Conservation (phyloP, 2,888 invertebrate genomes). For the Sminthurinus aureus region DNA sequence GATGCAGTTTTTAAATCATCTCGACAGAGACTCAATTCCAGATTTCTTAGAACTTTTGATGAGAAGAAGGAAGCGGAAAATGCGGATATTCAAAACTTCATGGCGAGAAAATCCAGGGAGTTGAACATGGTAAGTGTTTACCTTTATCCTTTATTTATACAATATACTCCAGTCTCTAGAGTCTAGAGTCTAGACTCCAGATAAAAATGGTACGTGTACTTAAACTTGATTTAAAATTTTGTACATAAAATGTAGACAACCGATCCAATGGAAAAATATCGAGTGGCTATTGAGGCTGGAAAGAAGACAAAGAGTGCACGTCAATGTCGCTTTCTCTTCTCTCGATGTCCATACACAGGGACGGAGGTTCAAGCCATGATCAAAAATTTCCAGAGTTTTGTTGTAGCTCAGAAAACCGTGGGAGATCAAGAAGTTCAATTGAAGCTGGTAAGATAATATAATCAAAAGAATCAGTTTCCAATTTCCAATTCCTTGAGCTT, state of each 20-base stretch:
- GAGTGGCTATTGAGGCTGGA: not conserved
- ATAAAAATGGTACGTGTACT: not conserved
- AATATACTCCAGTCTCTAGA: not conserved
- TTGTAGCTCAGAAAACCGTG: not conserved
- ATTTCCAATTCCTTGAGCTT: no score
- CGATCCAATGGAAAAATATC: constrained; percentile 2
- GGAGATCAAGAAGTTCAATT: not conserved
- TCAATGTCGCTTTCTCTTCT: constrained; percentile 1
- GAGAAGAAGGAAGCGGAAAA: not conserved
- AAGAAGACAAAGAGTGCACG: not conserved
- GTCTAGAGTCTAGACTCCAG: no score
- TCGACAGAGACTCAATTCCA: not conserved
- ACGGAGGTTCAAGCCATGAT: not conserved
- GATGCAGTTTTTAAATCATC: not conserved
- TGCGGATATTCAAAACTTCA: not conserved
- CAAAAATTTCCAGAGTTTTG: not conserved
- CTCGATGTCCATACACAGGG: not conserved
- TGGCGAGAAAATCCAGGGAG: not conserved
- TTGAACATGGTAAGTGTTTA: not conserved
- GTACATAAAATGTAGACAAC: not conserved
- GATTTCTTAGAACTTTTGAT: not conserved
- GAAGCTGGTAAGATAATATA: not conserved
- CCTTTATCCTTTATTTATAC: not conserved
- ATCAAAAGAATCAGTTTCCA: no score
- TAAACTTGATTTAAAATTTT: not conserved